Base-by-base conservation (phyloP, 1,140 invertebrate genomes). In the Hetaerina americana region DNA sequence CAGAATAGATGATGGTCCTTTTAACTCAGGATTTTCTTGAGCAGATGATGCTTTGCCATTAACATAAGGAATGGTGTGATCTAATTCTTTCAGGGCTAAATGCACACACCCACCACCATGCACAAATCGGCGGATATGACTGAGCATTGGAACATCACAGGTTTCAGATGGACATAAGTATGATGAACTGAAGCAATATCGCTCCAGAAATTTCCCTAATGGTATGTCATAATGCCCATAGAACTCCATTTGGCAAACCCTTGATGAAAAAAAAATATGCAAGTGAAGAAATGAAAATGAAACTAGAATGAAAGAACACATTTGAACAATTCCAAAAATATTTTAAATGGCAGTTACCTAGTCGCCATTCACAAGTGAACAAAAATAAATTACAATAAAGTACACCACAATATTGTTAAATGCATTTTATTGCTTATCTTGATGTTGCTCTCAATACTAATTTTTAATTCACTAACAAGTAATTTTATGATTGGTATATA, bases 211-310 rank as follows among this genome's bases (percentile, higher is more conserved):
- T 73, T 89, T 90, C 57, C 96, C 97, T 5, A 99, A 80, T 3
- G 96, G 91, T 73, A 98, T 97, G 79, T 99, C 97, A 77, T 96
- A 94, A 22, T 87, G 84, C 0, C 94, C 94, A 81, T 99, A 98
- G 80, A 97, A 92, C 74, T 96, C 92, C 93, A 99, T 99, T 68
- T 89, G 89, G 0, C 96, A 89, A 24, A 95, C 87, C 88, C 91
- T 91, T 77, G 49, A 80, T 77, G 69, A 76, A n/a, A 72, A 77
- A 57, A 6, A 69, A 12, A 12, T 12, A 57, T 57, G 49, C 22
- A 78, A 29, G 74, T 73, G 77, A 72, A 80, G 73, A 27, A 80
- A 68, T 70, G 77, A 77, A n/a, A n/a, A n/a, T n/a, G n/a, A n/a
- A n/a, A n/a, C n/a, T n/a, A n/a, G n/a, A n/a, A n/a, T n/a, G n/a